Percentiles rank a stretch among this genome's conserved stretches.
These are phyloP conservation scores for Halcyon chelicuti DNA, from an alignment of 2,797 vertebrate species.

Conservation along the genomic window DNA sequence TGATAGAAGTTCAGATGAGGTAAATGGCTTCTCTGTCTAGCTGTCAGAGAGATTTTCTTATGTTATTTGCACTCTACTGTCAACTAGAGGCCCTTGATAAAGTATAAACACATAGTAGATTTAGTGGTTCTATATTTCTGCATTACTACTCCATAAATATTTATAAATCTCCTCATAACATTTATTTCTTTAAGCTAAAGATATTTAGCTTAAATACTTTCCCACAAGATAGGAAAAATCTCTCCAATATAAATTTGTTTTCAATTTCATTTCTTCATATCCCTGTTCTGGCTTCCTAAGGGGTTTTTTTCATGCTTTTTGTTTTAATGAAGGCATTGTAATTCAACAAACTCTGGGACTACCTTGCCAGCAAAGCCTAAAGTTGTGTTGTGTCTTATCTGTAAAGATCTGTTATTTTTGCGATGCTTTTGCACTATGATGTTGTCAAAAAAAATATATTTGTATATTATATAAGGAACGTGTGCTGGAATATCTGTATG, in stretches of 20 bases:
- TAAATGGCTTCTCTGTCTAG: background rate
- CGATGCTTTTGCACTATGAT: background rate
- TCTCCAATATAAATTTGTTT: background rate
- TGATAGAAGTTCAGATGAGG: background rate
- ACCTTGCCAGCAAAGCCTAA: background rate
- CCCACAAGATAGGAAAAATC: background rate
- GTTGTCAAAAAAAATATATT: conserved; percentile 22
- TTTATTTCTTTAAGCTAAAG: conserved; percentile 35
- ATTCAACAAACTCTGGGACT: background rate
- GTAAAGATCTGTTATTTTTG: conserved; percentile 19
- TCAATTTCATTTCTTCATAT: background rate
- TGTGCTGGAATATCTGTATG: background rate
- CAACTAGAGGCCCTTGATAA: background rate
- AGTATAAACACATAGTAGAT: background rate
- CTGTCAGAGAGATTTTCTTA: conserved; percentile 20
- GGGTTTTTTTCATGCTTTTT: background rate
- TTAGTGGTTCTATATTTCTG: conserved; percentile 1
- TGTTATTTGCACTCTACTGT: background rate
- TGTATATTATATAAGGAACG: background rate
- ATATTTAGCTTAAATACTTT: conserved; percentile 13
- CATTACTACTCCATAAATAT: conserved; percentile 24
- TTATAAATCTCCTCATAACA: conserved; percentile 5
- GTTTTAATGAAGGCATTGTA: background rate
- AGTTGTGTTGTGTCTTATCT: background rate
- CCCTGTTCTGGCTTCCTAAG: background rate